Conservation (phyloP, 2,888 invertebrate species). For the Drosophila robusta region DNA sequence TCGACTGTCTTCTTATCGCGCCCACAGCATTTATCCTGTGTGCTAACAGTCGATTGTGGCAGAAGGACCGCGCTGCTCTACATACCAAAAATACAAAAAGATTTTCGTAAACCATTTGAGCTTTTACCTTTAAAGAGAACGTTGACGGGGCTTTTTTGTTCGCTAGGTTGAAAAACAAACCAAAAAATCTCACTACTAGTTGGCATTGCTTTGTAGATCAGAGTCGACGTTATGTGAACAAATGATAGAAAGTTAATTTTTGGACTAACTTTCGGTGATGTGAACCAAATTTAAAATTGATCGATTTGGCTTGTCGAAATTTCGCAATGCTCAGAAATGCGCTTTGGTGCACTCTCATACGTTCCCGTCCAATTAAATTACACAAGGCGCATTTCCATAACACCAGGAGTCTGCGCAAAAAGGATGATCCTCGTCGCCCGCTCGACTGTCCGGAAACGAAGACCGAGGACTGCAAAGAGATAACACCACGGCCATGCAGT, state of each 20-base stretch:
- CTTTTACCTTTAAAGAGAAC: neutral
- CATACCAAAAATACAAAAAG: neutral
- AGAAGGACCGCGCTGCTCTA: neutral
- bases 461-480: conserved; percentile 4
- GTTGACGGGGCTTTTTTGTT: too few relatives aligned
- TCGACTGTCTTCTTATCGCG: conserved; percentile 11
- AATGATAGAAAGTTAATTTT: neutral
- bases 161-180: too few relatives aligned
- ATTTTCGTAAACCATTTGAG: neutral
- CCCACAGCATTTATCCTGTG: neutral
- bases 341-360: neutral
- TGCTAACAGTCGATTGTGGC: conserved; percentile 12
- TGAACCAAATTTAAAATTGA: conserved; percentile 8
- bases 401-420: neutral
- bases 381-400: neutral
- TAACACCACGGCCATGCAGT: conserved; percentile 5
- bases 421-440: accelerated
- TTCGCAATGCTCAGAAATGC: conserved; percentile 18
- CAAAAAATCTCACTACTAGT: too few relatives aligned
- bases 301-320: neutral
- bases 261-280: conserved; percentile 2
- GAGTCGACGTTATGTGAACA: too few relatives aligned
- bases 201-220: too few relatives aligned
- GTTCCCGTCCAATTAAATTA: neutral
- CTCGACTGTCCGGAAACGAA: neutral